These are phyloP conservation scores for Salminus brasiliensis DNA, from an alignment of 2,113 vertebrate genomes.

Conservation along the genomic window DNA sequence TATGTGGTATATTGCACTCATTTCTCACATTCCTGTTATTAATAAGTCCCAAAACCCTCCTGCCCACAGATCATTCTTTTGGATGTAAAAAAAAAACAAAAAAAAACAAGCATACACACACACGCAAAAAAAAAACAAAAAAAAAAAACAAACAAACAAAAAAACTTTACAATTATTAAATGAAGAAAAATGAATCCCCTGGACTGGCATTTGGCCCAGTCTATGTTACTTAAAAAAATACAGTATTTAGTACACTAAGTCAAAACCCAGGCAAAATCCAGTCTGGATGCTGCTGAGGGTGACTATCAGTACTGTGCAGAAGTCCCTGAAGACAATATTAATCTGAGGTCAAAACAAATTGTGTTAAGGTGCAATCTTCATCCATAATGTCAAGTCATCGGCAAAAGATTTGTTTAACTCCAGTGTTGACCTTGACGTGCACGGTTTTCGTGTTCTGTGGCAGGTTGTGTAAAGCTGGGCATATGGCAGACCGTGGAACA, in stretches of 20 bases:
- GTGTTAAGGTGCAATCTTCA: slow-evolving; percentile 26
- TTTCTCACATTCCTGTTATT: neutral
- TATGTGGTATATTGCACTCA: slow-evolving; percentile 10
- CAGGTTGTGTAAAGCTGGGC: neutral
- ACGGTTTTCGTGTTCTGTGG: neutral
- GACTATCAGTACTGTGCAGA: slow-evolving; percentile 5
- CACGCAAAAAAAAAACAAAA: neutral
- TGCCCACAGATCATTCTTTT: neutral
- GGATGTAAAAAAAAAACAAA: neutral
- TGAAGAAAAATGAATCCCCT: neutral
- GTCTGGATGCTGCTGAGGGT: slow-evolving; percentile 2
- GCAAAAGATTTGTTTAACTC: slow-evolving; percentile 2
- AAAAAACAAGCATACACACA: neutral
- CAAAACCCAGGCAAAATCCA: neutral
- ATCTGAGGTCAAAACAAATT: neutral
- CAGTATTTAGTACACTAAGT: neutral
- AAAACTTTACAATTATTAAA: slow-evolving; percentile 10
- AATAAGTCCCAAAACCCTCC: slow-evolving; percentile 12
- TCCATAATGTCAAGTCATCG: slow-evolving; percentile 15
- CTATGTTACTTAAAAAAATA: neutral
- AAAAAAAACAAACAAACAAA: neutral
- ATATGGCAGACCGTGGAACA: neutral
- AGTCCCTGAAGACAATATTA: slow-evolving; percentile 29
- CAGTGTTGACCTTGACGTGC: neutral
- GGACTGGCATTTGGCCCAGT: neutral